Evolutionary conservation across 1,140 invertebrate genomes (phyloP).

Genomic region (Cydia fagiglandana): DNA sequence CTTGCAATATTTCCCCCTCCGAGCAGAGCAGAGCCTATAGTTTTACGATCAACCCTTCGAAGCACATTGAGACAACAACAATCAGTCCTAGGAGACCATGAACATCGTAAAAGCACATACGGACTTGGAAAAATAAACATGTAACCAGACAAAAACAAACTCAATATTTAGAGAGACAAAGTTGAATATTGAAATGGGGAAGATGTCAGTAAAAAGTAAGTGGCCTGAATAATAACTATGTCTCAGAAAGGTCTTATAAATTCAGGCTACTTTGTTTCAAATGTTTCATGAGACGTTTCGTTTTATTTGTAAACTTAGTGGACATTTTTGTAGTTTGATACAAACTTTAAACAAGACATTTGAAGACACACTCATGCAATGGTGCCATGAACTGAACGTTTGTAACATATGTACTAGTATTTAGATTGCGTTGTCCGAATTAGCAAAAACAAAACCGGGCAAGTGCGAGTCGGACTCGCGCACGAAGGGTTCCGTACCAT

Average conservation of each 20-base stretch:
- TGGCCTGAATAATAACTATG: constrained; percentile 28
- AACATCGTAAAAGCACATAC: constrained; percentile 28
- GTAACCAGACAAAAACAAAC: neutral
- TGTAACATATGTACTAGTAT: too few relatives aligned
- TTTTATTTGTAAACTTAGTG: constrained; percentile 17
- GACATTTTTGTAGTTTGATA: neutral
- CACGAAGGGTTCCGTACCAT: too few relatives aligned
- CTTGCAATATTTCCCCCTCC: constrained; percentile 13
- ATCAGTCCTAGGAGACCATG: constrained; percentile 9
- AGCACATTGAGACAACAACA: constrained; percentile 16
- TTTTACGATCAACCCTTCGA: constrained; percentile 30
- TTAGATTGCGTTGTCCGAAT: too few relatives aligned
- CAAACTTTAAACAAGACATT: neutral
- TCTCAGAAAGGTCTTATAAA: constrained; percentile 9
- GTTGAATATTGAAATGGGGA: neutral
- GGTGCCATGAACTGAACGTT: too few relatives aligned
- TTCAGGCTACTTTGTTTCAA: constrained; percentile 21
- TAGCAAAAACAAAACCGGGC: too few relatives aligned
- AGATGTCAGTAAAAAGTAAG: constrained; percentile 19
- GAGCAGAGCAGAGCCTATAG: neutral
- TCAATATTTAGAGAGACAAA: neutral
- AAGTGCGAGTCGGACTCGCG: too few relatives aligned
- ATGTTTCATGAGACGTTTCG: constrained; percentile 11
- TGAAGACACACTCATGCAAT: too few relatives aligned
- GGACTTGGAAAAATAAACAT: constrained; percentile 30